phyloP scores from a whole-genome alignment of 2,888 invertebrate species.

The Kuschelorhynchus macadamiae region DNA sequence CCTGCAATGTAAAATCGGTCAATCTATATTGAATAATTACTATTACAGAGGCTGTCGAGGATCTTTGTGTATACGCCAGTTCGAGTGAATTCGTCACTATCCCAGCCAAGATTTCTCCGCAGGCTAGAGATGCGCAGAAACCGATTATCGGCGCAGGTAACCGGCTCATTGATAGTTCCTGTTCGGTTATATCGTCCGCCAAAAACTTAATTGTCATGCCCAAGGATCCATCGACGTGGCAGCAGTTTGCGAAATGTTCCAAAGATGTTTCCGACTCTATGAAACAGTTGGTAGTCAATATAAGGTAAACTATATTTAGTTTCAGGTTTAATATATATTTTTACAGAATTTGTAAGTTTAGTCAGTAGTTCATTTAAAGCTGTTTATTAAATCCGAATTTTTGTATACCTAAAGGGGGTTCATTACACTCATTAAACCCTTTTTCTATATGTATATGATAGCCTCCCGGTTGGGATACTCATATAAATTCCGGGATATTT shows the following conservation, averaged over 20 bases:
- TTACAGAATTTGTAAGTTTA: no score
- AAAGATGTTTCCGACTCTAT: slow-evolving; percentile 97
- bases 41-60: slow-evolving; percentile 84
- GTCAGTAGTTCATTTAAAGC: no score
- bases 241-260: slow-evolving; percentile 92
- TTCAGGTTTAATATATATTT: slow-evolving; percentile 8
- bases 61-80: slow-evolving; percentile 92
- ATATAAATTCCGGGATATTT: no score
- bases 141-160: slow-evolving; percentile 89
- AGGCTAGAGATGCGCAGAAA: slow-evolving; percentile 87
- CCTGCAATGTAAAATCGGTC: no score
- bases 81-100: slow-evolving; percentile 94
- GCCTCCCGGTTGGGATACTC: no score
- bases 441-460: no score
- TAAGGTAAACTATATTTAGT: slow-evolving; percentile 72
- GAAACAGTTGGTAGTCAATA: slow-evolving; percentile 92
- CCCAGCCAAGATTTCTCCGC: slow-evolving; percentile 90
- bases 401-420: no score
- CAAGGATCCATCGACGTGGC: slow-evolving; percentile 95
- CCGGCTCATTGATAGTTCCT: slow-evolving; percentile 86
- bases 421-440: no score
- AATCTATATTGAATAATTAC: no score
- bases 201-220: slow-evolving; percentile 91
- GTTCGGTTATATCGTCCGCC: slow-evolving; percentile 91
- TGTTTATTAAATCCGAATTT: no score